Percentiles rank a stretch among this genome's conserved stretches.
These are phyloP conservation scores for Oreocharis arfaki DNA, from an alignment of 2,113 vertebrate species.

Conservation along the genomic window DNA sequence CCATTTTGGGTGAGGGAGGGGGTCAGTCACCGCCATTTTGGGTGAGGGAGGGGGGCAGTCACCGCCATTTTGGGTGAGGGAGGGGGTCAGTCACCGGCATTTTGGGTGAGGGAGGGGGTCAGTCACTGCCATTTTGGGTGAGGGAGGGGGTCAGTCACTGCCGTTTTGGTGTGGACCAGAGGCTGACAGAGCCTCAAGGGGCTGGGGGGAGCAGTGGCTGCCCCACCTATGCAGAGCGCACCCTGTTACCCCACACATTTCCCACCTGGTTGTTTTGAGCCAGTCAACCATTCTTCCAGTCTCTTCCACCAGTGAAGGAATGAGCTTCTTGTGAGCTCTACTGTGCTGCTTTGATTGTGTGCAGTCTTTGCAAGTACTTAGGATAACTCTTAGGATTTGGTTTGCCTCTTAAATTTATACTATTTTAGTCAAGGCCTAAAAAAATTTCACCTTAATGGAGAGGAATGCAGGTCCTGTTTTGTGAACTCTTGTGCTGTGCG, in stretches of 20 bases:
- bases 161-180: no score
- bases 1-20: not conserved
- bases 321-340: not conserved
- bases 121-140: not conserved
- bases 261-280: not conserved
- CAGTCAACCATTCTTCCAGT: not conserved
- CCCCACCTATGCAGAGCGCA: not conserved
- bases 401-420: not conserved
- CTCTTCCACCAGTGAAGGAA: not conserved
- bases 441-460: not conserved
- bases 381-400: not conserved
- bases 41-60: no score
- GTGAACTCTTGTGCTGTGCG: rapidly evolving
- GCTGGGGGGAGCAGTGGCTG: not conserved
- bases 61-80: not conserved
- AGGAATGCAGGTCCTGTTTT: not conserved
- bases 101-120: not conserved
- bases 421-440: not conserved
- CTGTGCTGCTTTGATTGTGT: not conserved
- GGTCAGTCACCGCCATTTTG: not conserved
- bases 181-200: not conserved
- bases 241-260: not conserved
- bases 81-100: rapidly evolving
- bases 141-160: rapidly evolving
- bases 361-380: not conserved